Evolutionary conservation across 2,113 vertebrate genomes (phyloP), one percentile per base, ranked within the genome.

Genomic region (Irena cyanogastra): DNA sequence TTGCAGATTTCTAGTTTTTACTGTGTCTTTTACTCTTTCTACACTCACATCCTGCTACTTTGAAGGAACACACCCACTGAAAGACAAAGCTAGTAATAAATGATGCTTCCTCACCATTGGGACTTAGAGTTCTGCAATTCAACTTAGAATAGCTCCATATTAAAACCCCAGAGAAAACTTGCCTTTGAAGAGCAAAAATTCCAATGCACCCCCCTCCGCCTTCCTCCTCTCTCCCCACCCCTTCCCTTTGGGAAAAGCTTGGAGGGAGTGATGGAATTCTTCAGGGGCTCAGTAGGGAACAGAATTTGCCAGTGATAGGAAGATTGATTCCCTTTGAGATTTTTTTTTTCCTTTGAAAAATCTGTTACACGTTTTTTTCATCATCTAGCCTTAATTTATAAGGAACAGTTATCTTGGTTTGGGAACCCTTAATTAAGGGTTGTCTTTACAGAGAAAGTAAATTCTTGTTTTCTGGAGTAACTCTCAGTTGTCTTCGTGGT

Each of bases 71-170:
- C 61, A 72, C 74, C 70, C 33, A 15, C 6, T 53, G 54, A 83
- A 95, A 88, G 90, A 69, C 82, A 92, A 93, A 90, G 75, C 50
- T 80, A 28, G 59, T 65, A 91, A 79, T 66, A 93, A 63, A 41
- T 61, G n/a, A 54, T 63, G 45, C 28, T 89, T 90, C 72, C 81
- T 92, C 50, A 41, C 66, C 22, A 8, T 3, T 84, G 65, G 89
- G 69, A 60, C 61, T 87, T 81, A 11, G 41, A 47, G 35, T 89
- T 91, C 87, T 84, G 30, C 56, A 71, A 27, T 83, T 90, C 57
- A 61, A 0, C 28, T 86, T 63, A n/a, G 53, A 72, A 64, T 65
- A 94, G n/a, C 54, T 74, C 22, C 9, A 3, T 45, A 61, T 79
- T 74, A 77, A 79, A 86, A 80, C 45, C 37, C 21, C 20, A 33